phyloP scores from a whole-genome alignment of 2,888 invertebrate genomes.

The Dryococelus australis region DNA sequence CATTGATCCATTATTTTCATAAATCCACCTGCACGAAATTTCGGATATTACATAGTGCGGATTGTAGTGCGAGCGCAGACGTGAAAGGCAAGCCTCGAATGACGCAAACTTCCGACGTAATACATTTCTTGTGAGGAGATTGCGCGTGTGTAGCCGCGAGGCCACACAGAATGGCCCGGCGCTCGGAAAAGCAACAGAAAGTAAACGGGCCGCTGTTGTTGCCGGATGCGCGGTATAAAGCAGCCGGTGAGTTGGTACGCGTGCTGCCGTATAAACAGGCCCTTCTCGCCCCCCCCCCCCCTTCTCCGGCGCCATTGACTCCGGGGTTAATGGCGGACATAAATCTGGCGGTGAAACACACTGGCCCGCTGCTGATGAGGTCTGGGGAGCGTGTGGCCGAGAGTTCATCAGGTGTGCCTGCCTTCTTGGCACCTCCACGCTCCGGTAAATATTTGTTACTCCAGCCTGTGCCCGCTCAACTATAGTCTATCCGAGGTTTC shows the following conservation, averaged over 20 bases:
- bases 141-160: neutral
- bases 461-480: neutral
- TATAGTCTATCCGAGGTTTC: no score
- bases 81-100: no score
- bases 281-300: neutral
- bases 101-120: no score
- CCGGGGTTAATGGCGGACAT: neutral
- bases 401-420: neutral
- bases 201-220: neutral
- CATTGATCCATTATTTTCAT: no score
- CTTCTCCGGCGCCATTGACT: neutral
- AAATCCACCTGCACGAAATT: no score
- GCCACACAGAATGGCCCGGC: neutral
- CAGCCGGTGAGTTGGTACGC: neutral
- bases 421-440: neutral
- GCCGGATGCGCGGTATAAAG: neutral
- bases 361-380: neutral
- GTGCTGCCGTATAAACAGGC: conserved; percentile 10
- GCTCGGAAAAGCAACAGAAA: neutral
- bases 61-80: no score
- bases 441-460: neutral
- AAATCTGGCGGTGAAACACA: neutral
- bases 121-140: neutral
- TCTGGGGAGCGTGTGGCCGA: neutral
- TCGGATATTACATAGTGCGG: no score